Evolutionary conservation across 2,113 vertebrate species (phyloP), one percentile per base, ranked within the genome.

Genomic region (Ctenodactylus gundi): DNA sequence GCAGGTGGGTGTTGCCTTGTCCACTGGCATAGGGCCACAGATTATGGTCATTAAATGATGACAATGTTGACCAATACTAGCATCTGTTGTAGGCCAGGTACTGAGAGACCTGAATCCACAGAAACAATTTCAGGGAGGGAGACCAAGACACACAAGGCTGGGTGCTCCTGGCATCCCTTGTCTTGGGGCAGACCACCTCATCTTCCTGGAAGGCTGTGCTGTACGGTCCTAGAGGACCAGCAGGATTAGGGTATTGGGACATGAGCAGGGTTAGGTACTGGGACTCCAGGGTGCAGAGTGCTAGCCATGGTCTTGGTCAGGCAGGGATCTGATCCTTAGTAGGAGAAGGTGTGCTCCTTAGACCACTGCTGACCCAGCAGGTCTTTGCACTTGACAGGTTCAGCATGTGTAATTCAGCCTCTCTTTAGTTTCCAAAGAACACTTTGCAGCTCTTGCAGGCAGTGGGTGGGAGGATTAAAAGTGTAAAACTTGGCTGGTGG

Each of bases 1-100:
- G 99, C 99, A 99, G 99, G 99, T 99, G 86, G 81, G 97, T 83
- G 73, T 78, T 1, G 1, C 31, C 34, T 49, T 15, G 18, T 31
- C 27, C 10, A 20, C 34, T 13, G 46, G 57, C 68, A 34, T 3
- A 46, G 23, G 64, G 72, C 25, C 6, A 4, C 4, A 27, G 36
- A 18, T 65, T 23, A 6, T 10, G 20, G n/a, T 36, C n/a, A 4
- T 80, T 29, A 15, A 20, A 23, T 2, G 13, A 1, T 53, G 3
- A 3, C 39, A 0, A 39, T 12, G 12, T 34, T 36, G 4, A 7
- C 6, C 29, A 46, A 34, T 21, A 7, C 36, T 27, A n/a, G 25
- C 15, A 1, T 36, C 58, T 31, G 3, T 76, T 65, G 0, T 41
- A 72, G 87, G 36, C 13, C 72, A 57, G 60, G 11, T 8, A 6